These are phyloP conservation scores for Anguilla japonica DNA, from an alignment of 2,113 vertebrate species.

Conservation along the genomic window DNA sequence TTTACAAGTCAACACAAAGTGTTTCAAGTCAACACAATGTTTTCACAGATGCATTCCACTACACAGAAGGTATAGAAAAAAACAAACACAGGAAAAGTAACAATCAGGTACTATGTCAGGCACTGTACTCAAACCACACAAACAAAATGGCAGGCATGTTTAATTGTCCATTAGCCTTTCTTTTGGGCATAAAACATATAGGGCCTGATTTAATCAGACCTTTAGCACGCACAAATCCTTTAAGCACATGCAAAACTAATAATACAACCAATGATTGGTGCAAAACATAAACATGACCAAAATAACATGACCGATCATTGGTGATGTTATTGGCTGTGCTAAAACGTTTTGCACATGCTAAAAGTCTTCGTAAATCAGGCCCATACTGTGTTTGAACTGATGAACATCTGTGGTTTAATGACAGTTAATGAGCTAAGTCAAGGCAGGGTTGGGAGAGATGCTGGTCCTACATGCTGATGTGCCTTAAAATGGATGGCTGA, in stretches of 20 bases:
- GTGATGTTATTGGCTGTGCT: no score
- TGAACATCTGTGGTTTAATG: neutral
- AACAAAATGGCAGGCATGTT: neutral
- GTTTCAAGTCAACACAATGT: neutral
- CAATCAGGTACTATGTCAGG: neutral
- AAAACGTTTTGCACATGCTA: no score
- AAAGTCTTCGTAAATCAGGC: neutral
- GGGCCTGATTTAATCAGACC: no score
- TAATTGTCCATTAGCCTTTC: neutral
- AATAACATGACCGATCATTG: no score
- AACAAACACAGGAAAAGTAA: neutral
- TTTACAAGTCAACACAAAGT: neutral
- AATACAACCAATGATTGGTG: no score
- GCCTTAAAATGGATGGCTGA: neutral
- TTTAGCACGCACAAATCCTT: no score
- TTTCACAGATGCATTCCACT: neutral
- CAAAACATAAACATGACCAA: no score
- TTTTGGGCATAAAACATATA: neutral
- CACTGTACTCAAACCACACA: neutral
- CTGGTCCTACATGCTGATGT: neutral
- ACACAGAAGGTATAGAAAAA: neutral
- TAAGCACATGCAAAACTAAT: no score
- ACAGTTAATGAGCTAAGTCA: neutral
- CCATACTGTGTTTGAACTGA: neutral
- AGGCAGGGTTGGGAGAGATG: neutral